Evolutionary conservation across 2,797 vertebrate genomes (phyloP).

Genomic region (Myotis pilosus): DNA sequence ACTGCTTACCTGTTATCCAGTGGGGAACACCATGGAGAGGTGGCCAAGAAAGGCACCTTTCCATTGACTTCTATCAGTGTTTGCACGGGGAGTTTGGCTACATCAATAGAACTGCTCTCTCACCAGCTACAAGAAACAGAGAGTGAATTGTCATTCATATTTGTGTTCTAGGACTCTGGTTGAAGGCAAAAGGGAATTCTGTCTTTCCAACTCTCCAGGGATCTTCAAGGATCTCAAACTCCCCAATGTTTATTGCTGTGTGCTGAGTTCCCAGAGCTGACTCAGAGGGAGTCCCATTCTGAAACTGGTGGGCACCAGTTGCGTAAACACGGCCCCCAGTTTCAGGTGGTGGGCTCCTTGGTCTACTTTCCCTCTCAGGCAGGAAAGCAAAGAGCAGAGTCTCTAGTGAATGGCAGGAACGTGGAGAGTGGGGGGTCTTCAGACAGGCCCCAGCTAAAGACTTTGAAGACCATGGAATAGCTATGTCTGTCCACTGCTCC

Average conservation of each 20-base stretch:
- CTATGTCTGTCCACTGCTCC: not conserved
- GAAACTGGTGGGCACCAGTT: not conserved
- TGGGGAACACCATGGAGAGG: not conserved
- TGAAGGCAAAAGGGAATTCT: not conserved
- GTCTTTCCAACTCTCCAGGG: slow-evolving; percentile 15
- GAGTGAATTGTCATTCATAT: slow-evolving; percentile 38
- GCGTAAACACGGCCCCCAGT: not conserved
- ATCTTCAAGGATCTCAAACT: not conserved
- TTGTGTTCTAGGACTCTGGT: not conserved
- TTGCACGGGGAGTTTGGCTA: not conserved
- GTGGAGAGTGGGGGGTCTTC: not conserved
- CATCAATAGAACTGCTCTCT: not conserved
- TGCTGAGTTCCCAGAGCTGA: not conserved
- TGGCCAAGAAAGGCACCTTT: not conserved
- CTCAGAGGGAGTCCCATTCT: not conserved
- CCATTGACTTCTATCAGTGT: not conserved
- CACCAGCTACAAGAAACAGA: not conserved
- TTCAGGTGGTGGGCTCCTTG: not conserved
- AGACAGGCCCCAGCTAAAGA: not conserved
- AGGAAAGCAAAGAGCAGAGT: not conserved
- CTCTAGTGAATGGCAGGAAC: not conserved
- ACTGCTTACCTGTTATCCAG: not conserved
- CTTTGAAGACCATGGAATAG: not conserved
- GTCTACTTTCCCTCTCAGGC: not conserved
- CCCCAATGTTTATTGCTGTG: not conserved